A percentile compares a stretch with the other conserved stretches of the same genome.
Conservation (phyloP, 2,888 invertebrate genomes). For the Ophioninae sp. region DNA sequence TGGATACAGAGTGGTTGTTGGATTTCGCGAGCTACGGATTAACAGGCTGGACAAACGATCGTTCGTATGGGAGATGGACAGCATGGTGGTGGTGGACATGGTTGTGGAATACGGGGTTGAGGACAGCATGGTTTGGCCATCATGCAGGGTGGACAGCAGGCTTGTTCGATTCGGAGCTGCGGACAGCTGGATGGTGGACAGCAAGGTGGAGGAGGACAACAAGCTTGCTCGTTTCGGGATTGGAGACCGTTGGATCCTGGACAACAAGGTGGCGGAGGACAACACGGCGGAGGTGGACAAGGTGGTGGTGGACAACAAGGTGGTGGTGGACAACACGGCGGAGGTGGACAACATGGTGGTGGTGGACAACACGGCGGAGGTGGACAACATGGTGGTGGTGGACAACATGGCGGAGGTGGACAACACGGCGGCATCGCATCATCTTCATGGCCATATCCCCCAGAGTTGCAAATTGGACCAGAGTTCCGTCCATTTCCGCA, state of each 20-base stretch:
- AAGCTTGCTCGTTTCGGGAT: background rate
- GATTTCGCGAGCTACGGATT: background rate
- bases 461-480: slow-evolving; percentile 37
- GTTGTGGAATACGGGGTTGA: slow-evolving; percentile 24
- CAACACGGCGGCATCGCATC: slow-evolving; percentile 34
- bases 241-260: background rate
- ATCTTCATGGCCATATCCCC: slow-evolving; percentile 33
- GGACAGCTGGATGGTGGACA: slow-evolving; percentile 29
- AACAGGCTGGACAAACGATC: slow-evolving; percentile 50
- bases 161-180: slow-evolving; percentile 21
- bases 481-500: slow-evolving; percentile 58
- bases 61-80: slow-evolving; percentile 48
- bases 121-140: slow-evolving; percentile 35
- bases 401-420: slow-evolving; percentile 41
- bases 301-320: slow-evolving; percentile 74
- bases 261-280: slow-evolving; percentile 27
- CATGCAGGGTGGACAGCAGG: slow-evolving; percentile 51
- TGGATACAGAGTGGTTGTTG: too few relatives aligned
- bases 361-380: slow-evolving; percentile 65
- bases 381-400: slow-evolving; percentile 54
- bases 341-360: slow-evolving; percentile 22
- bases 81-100: slow-evolving; percentile 64
- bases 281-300: slow-evolving; percentile 52
- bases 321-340: slow-evolving; percentile 58
- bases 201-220: slow-evolving; percentile 6